A percentile compares a stretch with the other conserved stretches of the same genome.
These are phyloP conservation scores for Phalacrocorax aristotelis DNA, from an alignment of 2,113 vertebrate genomes.

Conservation along the genomic window DNA sequence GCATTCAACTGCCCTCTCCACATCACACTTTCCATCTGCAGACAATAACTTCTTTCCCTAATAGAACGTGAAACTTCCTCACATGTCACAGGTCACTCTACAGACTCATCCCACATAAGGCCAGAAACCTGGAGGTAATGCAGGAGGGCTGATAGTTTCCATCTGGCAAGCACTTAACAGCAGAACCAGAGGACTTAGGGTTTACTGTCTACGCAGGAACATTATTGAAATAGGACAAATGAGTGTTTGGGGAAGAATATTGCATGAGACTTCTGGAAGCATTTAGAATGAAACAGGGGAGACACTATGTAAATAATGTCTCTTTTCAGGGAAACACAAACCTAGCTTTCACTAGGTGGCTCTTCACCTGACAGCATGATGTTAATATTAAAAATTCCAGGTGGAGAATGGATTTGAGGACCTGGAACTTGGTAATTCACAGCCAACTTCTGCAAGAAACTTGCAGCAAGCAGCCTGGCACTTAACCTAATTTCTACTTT, in stretches of 20 bases:
- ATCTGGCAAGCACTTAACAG: neutral
- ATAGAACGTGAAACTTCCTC: neutral
- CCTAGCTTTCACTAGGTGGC: neutral
- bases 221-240: neutral
- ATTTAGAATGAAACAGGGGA: neutral
- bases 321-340: neutral
- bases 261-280: neutral
- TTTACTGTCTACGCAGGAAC: neutral
- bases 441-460: neutral
- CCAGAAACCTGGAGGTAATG: neutral
- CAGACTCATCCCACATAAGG: neutral
- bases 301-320: neutral
- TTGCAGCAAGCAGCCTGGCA: neutral
- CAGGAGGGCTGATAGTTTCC: neutral
- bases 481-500: neutral
- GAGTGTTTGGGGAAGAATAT: neutral
- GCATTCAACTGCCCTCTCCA: neutral
- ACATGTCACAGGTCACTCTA: neutral
- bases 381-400: neutral
- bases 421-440: neutral
- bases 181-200: neutral
- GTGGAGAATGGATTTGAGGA: neutral
- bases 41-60: neutral
- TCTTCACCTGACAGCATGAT: neutral
- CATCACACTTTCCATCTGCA: neutral